These are phyloP conservation scores for Tupaia chinensis DNA, from an alignment of 2,113 vertebrate genomes.

Conservation along the genomic window DNA sequence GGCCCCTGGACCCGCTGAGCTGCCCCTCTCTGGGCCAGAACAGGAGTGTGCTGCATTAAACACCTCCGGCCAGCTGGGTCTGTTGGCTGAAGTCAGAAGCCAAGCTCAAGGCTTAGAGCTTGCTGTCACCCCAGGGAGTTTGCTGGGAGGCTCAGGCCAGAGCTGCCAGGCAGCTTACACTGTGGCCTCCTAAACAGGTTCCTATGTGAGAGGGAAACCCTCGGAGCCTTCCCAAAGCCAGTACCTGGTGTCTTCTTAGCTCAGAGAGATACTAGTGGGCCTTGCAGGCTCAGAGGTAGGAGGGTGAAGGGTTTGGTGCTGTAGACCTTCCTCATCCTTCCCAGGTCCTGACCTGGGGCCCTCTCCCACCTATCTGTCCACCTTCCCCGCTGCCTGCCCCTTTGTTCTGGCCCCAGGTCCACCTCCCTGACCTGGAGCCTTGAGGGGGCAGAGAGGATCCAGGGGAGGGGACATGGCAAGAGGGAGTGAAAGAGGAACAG, in stretches of 20 bases:
- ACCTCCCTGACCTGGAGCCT: too few relatives aligned
- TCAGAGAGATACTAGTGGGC: not conserved
- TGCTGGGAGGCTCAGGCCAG: not conserved
- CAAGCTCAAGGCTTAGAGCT: not conserved
- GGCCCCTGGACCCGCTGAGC: not conserved
- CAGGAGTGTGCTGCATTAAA: not conserved
- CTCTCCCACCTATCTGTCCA: not conserved
- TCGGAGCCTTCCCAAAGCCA: not conserved
- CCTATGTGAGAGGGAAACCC: not conserved
- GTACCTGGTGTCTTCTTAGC: not conserved
- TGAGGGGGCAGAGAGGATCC: not conserved
- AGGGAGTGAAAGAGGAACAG: not conserved
- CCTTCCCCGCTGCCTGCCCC: not conserved
- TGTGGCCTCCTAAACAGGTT: not conserved
- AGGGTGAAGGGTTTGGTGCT: not conserved
- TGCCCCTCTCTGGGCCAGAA: not conserved
- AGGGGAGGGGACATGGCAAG: too few relatives aligned
- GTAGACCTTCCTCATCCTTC: not conserved
- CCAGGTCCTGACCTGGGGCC: not conserved
- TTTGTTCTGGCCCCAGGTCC: not conserved
- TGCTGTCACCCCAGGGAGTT: not conserved
- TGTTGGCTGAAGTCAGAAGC: constrained; percentile 51
- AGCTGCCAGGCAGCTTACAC: not conserved
- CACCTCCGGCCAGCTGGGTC: not conserved
- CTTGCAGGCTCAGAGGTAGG: not conserved